A percentile compares a stretch with the other conserved stretches of the same genome.
Evolutionary conservation across 2,888 invertebrate species (phyloP).

Genomic region (Oxycera nigricornis): DNA sequence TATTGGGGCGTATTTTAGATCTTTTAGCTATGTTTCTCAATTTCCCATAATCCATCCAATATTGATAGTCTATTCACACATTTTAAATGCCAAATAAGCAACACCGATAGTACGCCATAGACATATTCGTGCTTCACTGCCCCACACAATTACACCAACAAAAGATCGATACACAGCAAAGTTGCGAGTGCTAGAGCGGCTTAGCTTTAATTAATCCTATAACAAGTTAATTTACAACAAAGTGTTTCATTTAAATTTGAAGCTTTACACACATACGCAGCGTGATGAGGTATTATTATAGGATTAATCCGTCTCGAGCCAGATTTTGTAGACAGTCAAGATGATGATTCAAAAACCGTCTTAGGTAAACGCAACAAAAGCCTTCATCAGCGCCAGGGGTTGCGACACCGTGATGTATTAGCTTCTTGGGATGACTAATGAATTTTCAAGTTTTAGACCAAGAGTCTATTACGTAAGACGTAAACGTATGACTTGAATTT

Average conservation of each 20-base stretch:
- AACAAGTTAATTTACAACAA: background rate
- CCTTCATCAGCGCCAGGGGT: background rate
- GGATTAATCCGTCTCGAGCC: background rate
- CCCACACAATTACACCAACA: background rate
- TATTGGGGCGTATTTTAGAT: too few species aligned
- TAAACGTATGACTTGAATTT: too few species aligned
- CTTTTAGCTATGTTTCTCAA: too few species aligned
- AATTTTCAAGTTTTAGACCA: background rate
- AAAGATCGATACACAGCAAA: background rate
- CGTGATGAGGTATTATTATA: background rate
- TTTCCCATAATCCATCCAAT: too few species aligned
- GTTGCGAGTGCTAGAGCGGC: background rate
- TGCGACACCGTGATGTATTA: conserved; percentile 10
- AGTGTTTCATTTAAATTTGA: background rate
- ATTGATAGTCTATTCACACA: too few species aligned
- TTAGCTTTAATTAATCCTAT: conserved; percentile 11
- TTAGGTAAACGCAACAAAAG: background rate
- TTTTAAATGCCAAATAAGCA: too few species aligned
- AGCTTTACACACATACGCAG: background rate
- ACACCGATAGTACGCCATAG: too few species aligned
- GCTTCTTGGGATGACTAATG: background rate
- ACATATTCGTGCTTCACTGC: too few species aligned
- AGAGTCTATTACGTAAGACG: too few species aligned
- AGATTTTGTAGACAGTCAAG: background rate
- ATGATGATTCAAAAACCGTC: background rate